These are phyloP conservation scores for Phymorhynchus buccinoides DNA, from an alignment of 1,140 invertebrate genomes.

Conservation along the genomic window DNA sequence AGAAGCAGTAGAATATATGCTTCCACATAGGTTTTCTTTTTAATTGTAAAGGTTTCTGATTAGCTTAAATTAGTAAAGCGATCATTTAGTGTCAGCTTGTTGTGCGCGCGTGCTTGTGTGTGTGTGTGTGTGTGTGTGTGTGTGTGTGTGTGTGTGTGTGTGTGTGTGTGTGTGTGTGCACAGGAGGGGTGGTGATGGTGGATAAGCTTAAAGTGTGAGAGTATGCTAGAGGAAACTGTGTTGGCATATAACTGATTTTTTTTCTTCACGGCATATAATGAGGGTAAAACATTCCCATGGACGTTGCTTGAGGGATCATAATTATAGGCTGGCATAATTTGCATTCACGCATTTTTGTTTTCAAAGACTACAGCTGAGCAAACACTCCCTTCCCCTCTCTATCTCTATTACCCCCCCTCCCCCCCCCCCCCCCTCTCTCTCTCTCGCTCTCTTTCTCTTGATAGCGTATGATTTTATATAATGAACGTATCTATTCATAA, in stretches of 20 bases:
- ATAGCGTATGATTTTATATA: neutral
- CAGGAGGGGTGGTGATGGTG: neutral
- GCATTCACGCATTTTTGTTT: neutral
- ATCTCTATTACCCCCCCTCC: neutral
- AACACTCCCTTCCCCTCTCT: neutral
- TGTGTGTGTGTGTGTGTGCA: constrained; percentile 8
- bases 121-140: neutral
- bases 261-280: no score
- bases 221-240: neutral
- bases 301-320: no score
- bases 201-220: neutral
- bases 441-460: neutral
- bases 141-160: neutral
- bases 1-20: no score
- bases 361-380: neutral
- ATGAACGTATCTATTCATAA: no score
- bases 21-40: no score
- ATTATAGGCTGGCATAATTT: no score
- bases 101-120: neutral
- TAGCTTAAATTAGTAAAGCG: no score
- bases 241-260: no score
- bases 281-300: no score
- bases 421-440: neutral
- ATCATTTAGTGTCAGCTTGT: no score
- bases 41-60: no score